Evolutionary conservation across 2,888 invertebrate species (phyloP), one percentile per base, ranked within the genome.

Genomic region (Thymelicus lineola): DNA sequence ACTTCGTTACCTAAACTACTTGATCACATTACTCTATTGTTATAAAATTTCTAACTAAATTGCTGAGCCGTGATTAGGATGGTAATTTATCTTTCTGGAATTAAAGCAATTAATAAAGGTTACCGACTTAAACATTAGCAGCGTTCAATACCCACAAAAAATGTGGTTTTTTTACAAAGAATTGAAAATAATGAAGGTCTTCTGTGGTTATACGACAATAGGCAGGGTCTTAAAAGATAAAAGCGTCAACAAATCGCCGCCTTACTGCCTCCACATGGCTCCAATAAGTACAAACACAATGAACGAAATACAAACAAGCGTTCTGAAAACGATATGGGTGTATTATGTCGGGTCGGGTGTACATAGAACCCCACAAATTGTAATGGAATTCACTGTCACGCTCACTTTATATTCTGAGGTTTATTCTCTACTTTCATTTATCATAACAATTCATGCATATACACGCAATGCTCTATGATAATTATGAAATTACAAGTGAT

Each of bases 251-350:
- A 57, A 10, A 57, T 57, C 9, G 36, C 4, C 20, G 12, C 10
- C 20, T 57, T 10, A 28, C 28, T 10, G 42, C 42, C 42, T 35
- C 55, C 28, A 14, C 20, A 55, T 28, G 12, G 12, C 55, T 55
- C 55, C 55, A 55, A 35, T 55, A 35, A 35, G 55, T 28, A 14
- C 57, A 57, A 57, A 57, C 58, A 48, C 58, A 48, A 59, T 20
- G 59, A 58, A 46, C 38, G n/a, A 50, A 66, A 66, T 66, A 59
- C 20, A 48, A 50, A 55, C 45, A 42, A 67, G 42, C 48, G 45
- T 46, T 55, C 67, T 46, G 61, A 61, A 61, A 68, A 45, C 61
- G 67, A 68, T 68, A 68, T 46, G 53, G 55, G 45, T 57, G 57
- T 57, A 36, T 57, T 15, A 53, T 12, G 20, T 20, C 17, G 50